Evolutionary conservation across 2,113 vertebrate species (phyloP), one percentile per base, ranked within the genome.

Genomic region (Labrus mixtus): DNA sequence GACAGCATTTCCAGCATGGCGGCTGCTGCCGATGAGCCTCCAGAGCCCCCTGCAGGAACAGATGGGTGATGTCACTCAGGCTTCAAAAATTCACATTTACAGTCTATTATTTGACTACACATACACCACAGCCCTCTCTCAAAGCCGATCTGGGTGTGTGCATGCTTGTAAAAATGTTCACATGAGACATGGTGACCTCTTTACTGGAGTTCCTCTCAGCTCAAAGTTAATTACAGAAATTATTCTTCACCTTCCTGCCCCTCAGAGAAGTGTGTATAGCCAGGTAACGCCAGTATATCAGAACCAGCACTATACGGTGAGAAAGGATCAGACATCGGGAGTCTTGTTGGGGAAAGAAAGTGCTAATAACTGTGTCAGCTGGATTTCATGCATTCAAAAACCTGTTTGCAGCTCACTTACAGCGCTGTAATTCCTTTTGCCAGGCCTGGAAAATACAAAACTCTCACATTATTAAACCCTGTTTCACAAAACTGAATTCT

Each of bases 201-300:
- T 59, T 12, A 19, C 39, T 53, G 55, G 58, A 78, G 43, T 22
- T 70, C 45, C 43, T 69, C 65, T 79, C 46, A 36, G 50, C 69
- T 82, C 65, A 64, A 53, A 73, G 67, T 60, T 84, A 77, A 83
- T 87, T 77, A 81, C 53, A 57, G 36, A 72, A 58, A 77, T 82
- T 77, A 75, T 68, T 78, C 62, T 68, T 56, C 54, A 64, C 36
- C 51, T 48, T 60, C 62, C 76, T 72, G 65, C 78, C 54, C 66
- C 73, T 51, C 3, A 19, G 68, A 82, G 80, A 54, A 41, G 50
- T 12, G 50, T 12, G 51, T 50, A 58, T 58, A 78, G 65, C 36
- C 58, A 76, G 77, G 65, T 71, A 22, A 41, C 65, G 41, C 55
- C 17, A 0, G 6, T 37, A 9, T n/a, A 68, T 75, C 62, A 59